phyloP scores from a whole-genome alignment of 1,140 invertebrate genomes.

The Thaumetopoea pityocampa region DNA sequence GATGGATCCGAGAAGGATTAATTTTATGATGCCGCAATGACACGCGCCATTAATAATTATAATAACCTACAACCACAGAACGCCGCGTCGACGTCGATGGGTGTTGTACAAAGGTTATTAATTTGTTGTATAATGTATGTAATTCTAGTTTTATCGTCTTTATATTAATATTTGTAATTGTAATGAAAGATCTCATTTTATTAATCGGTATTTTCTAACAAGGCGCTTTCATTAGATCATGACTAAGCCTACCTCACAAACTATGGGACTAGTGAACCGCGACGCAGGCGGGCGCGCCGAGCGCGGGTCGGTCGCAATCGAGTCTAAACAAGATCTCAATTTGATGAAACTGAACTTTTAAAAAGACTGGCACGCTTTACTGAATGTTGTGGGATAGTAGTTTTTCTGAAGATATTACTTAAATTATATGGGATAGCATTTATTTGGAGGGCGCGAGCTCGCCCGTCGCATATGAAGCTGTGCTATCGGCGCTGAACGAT shows the following conservation, averaged over 20 bases:
- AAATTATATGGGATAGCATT: constrained; percentile 74
- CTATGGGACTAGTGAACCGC: constrained; percentile 51
- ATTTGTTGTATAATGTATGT: constrained; percentile 74
- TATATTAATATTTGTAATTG: constrained; percentile 73
- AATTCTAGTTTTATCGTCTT: constrained; percentile 73
- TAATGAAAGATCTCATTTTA: constrained; percentile 76
- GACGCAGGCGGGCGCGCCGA: constrained; percentile 16
- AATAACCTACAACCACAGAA: constrained; percentile 47
- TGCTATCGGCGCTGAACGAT: constrained; percentile 47
- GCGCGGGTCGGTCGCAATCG: constrained; percentile 48
- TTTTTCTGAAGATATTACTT: constrained; percentile 73
- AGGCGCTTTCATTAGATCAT: constrained; percentile 75
- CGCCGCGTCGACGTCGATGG: constrained; percentile 38
- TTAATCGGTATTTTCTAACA: constrained; percentile 76
- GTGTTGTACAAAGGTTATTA: constrained; percentile 66
- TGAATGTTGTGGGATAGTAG: constrained; percentile 75
- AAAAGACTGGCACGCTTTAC: constrained; percentile 76
- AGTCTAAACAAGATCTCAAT: constrained; percentile 75
- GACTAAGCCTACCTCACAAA: constrained; percentile 76
- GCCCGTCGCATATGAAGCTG: constrained; percentile 31
- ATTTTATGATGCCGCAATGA: constrained; percentile 68
- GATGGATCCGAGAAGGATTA: constrained; percentile 30
- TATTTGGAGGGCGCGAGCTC: constrained; percentile 52
- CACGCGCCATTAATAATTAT: constrained; percentile 54
- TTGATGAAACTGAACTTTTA: constrained; percentile 75